phyloP scores from a whole-genome alignment of 1,140 invertebrate genomes.

The Conus ventricosus region DNA sequence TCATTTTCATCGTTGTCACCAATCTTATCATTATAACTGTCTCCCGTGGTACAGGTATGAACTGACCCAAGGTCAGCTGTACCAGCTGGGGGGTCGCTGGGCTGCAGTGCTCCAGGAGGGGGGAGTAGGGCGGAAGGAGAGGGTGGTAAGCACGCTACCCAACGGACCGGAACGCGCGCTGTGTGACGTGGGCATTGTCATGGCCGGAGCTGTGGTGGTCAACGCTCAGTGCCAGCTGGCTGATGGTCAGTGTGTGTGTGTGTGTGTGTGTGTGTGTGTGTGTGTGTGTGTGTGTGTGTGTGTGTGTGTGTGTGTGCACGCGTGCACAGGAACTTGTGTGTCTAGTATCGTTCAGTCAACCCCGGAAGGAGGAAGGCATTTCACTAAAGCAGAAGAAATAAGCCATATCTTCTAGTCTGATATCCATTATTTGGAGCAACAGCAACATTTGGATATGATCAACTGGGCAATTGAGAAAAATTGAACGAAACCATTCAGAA shows the following conservation, averaged over 20 bases:
- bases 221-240: not conserved
- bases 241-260: not conserved
- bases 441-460: too few species aligned
- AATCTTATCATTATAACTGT: too few species aligned
- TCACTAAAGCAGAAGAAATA: not conserved
- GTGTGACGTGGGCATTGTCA: not conserved
- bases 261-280: too few species aligned
- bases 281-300: too few species aligned
- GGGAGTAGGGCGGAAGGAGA: conserved; percentile 9
- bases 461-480: not conserved
- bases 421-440: not conserved
- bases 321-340: too few species aligned
- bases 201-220: conserved; percentile 14
- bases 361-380: not conserved
- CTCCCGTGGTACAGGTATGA: not conserved
- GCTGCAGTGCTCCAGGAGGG: not conserved
- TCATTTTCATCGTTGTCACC: too few species aligned
- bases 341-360: not conserved
- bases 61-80: conserved; percentile 18
- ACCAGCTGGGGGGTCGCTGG: conserved; percentile 12
- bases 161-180: conserved; percentile 27
- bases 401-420: too few species aligned
- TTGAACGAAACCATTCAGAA: too few species aligned
- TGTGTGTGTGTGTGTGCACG: too few species aligned
- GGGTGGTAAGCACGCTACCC: conserved; percentile 17